Base-by-base conservation (phyloP, 2,888 invertebrate species). In the Tromatobia lineatoria region DNA sequence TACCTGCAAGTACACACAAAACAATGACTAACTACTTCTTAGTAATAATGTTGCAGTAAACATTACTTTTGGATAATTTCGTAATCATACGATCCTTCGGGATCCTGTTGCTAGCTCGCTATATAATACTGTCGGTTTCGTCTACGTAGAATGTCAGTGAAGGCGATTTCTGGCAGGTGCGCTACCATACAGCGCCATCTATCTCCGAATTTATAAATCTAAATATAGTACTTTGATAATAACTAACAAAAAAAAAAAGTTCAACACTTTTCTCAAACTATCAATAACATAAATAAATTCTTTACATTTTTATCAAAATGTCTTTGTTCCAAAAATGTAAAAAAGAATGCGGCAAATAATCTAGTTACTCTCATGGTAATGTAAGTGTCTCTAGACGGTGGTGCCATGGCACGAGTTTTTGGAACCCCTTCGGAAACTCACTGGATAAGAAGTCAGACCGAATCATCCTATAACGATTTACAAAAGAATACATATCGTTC, bases 91-190 rank as follows among this genome's bases (percentile, higher is more conserved):
- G 54, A 84, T 80, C 52, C 47, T 84, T 74, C 15, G 50, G 7
- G 25, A 57, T 78, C 70, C 74, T 78, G 81, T 84, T 81, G 78
- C 73, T 78, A 75, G 64, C 84, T 69, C 75, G 13, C 47, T 71
- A 50, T 80, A 80, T 74, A 74, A 78, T 78, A 84, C 80, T 78
- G 70, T 64, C 38, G 6, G 38, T 18, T 50, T 2, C 18, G 52
- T 18, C 18, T 52, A 23, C 61, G 29, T 45, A 34, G 13, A 70
- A 25, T 47, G 18, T n/a, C 64, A 42, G 20, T 23, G 13, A 59
- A 69, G 57, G 34, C 25, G 50, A 45, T 7, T 38, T 29, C 13
- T 20, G 13, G 59, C n/a, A 18, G 29, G 34, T 23, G 23, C 13
- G 23, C 47, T 52, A 34, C 42, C 45, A 64, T 8, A 47, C 67